Conservation (phyloP, 2,797 vertebrate species). For the Sphenodon punctatus region DNA sequence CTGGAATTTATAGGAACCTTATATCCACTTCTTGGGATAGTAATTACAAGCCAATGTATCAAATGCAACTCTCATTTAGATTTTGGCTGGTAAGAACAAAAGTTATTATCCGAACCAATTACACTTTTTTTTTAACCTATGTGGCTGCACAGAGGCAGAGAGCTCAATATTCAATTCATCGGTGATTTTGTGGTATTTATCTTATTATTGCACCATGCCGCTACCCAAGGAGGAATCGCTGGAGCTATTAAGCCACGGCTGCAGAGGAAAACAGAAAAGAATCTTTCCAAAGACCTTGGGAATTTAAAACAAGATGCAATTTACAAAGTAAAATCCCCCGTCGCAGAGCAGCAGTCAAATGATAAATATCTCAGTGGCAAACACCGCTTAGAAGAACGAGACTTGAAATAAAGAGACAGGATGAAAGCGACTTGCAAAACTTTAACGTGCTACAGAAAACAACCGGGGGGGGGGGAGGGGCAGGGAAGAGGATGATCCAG, state of each 20-base stretch:
- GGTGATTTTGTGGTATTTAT: constrained; percentile 78
- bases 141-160: constrained; percentile 78
- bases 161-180: constrained; percentile 79
- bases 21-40: constrained; percentile 65
- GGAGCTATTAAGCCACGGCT: constrained; percentile 68
- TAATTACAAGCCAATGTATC: constrained; percentile 78
- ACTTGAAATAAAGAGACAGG: constrained; percentile 54
- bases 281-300: constrained; percentile 59
- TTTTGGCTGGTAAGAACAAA: constrained; percentile 73
- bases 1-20: constrained; percentile 53
- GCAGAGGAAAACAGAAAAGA: constrained; percentile 45
- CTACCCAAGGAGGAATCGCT: constrained; percentile 67
- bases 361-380: constrained; percentile 21
- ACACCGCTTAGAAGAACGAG: constrained; percentile 45
- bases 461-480: not conserved
- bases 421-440: constrained; percentile 47
- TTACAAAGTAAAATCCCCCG: constrained; percentile 38
- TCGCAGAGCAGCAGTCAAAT: constrained; percentile 43
- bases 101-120: constrained; percentile 81
- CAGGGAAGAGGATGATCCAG: not conserved
- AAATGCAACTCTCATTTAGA: constrained; percentile 78
- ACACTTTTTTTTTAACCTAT: constrained; percentile 79
- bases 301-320: constrained; percentile 69
- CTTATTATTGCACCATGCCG: constrained; percentile 74
- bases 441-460: not conserved